Evolutionary conservation across 2,888 invertebrate species (phyloP).

Genomic region (Pollenia griseotomentosa): DNA sequence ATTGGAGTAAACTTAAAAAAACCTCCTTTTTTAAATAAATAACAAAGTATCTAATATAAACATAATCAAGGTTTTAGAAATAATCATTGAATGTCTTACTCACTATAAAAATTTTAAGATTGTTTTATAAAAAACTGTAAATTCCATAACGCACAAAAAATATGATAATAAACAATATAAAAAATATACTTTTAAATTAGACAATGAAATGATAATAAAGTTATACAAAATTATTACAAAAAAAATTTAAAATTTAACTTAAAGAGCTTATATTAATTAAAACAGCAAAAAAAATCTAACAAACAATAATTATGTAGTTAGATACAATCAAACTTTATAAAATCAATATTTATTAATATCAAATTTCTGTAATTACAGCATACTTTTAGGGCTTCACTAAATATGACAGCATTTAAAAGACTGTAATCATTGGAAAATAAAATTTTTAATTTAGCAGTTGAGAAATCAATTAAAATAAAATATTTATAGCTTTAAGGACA

Average conservation of each 20-base stretch:
- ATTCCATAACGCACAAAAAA: conserved; percentile 30
- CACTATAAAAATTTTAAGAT: no score
- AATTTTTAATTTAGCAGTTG: neutral
- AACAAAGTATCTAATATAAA: no score
- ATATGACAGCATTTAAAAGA: conserved; percentile 14
- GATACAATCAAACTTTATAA: neutral
- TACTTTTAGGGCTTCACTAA: neutral
- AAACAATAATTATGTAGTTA: neutral
- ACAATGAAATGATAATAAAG: conserved; percentile 40
- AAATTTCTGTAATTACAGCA: neutral
- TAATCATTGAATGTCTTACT: no score
- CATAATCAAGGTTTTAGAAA: no score
- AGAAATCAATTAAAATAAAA: neutral
- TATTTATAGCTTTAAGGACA: neutral
- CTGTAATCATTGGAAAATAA: conserved; percentile 10
- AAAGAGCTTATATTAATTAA: conserved; percentile 17
- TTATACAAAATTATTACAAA: neutral
- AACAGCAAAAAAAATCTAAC: neutral
- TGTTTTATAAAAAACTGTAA: no score
- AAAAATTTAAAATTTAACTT: neutral
- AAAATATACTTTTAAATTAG: neutral
- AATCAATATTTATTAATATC: neutral
- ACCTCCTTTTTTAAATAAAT: no score
- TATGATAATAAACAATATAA: conserved; percentile 27
- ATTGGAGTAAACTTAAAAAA: no score